Evolutionary conservation across 1,140 invertebrate genomes (phyloP).

Genomic region (Doryteuthis pealeii): DNA sequence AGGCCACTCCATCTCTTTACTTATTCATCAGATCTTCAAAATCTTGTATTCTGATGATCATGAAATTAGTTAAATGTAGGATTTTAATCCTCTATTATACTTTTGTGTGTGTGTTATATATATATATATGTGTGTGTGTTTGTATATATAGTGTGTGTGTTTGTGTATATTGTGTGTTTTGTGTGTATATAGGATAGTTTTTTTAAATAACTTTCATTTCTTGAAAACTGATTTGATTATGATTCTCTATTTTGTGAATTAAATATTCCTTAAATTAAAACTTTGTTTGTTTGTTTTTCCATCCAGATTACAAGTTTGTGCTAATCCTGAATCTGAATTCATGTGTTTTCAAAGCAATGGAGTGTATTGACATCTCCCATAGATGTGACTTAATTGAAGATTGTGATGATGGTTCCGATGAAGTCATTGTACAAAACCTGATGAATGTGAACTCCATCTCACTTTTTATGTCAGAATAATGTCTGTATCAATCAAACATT

Average conservation of each 20-base stretch:
- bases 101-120: too few species aligned
- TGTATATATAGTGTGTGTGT: too few species aligned
- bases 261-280: not conserved
- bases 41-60: too few species aligned
- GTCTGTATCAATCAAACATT: not conserved
- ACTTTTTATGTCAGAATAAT: not conserved
- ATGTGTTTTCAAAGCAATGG: conserved; percentile 60
- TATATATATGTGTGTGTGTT: too few species aligned
- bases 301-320: not conserved
- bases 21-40: too few species aligned
- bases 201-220: too few species aligned
- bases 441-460: not conserved
- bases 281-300: not conserved
- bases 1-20: too few species aligned
- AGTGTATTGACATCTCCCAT: conserved; percentile 92
- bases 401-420: conserved; percentile 76
- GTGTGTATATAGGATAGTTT: too few species aligned
- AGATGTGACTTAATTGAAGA: conserved; percentile 95
- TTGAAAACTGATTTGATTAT: not conserved
- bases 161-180: too few species aligned
- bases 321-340: not conserved
- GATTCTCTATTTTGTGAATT: not conserved
- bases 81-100: too few species aligned
- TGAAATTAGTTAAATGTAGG: too few species aligned
- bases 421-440: conserved; percentile 8